Conservation (phyloP, 2,888 invertebrate species). For the Leptogaster cylindrica region DNA sequence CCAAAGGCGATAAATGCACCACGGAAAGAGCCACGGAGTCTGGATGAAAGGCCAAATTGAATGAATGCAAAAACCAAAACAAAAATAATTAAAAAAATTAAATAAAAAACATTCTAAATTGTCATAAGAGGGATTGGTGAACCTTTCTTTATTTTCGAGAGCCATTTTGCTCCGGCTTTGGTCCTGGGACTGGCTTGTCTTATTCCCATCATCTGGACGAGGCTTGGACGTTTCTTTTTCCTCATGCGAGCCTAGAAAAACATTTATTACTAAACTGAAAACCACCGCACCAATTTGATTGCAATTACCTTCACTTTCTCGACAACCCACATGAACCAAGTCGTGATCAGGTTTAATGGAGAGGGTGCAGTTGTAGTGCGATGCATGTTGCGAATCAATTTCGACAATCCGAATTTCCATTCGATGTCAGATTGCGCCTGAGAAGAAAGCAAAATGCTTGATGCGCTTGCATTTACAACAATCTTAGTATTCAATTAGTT, state of each 20-base stretch:
- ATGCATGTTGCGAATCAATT: constrained; percentile 98
- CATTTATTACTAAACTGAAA: background rate
- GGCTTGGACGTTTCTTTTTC: constrained; percentile 80
- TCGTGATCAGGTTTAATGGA: constrained; percentile 95
- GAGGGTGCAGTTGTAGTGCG: constrained; percentile 96
- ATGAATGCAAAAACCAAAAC: background rate
- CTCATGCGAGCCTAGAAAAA: constrained; percentile 66
- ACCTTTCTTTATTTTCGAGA: constrained; percentile 85
- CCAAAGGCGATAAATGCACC: constrained; percentile 81
- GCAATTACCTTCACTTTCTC: constrained; percentile 75
- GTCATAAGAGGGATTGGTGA: constrained; percentile 61
- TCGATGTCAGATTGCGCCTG: constrained; percentile 99
- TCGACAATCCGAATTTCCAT: constrained; percentile 99
- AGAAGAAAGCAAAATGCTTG: no score
- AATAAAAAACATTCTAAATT: background rate
- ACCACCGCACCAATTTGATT: background rate
- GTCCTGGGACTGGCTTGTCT: constrained; percentile 80
- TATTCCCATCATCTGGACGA: constrained; percentile 82
- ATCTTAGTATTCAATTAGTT: no score
- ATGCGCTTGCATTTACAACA: no score
- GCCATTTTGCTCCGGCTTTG: constrained; percentile 87
- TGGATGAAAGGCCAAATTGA: constrained; percentile 53
- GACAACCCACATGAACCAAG: constrained; percentile 87
- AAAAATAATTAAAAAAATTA: background rate
- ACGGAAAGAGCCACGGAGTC: constrained; percentile 81